Conservation (phyloP, 1,140 invertebrate species). For the Achroia grisella region DNA sequence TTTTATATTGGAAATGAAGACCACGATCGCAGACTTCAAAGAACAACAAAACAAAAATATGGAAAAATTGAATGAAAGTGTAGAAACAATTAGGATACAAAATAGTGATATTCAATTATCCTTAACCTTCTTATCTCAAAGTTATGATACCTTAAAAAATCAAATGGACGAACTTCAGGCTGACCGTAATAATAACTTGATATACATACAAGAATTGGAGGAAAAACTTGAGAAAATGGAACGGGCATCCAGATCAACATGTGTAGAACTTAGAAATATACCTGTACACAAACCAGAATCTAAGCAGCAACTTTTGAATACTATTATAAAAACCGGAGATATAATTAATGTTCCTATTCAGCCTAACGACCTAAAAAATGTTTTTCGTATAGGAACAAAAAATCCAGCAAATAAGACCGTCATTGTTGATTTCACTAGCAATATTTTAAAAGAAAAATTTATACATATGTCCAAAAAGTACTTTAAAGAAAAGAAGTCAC, state of each 20-base stretch:
- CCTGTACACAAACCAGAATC: conserved; percentile 7
- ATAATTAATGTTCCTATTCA: conserved; percentile 6
- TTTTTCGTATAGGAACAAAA: conserved; percentile 13
- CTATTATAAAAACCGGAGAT: conserved; percentile 2
- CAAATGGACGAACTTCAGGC: not conserved
- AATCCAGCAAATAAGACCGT: conserved; percentile 10
- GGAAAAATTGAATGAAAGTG: conserved; percentile 11
- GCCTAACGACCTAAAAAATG: conserved; percentile 8
- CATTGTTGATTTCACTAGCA: conserved; percentile 4
- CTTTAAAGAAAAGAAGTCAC: too few relatives aligned
- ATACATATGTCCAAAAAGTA: not conserved
- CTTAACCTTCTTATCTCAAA: not conserved
- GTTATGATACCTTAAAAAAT: not conserved
- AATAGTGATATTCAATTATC: conserved; percentile 4
- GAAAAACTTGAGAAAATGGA: conserved; percentile 12
- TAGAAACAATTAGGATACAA: conserved; percentile 13
- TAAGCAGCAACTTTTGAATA: conserved; percentile 8
- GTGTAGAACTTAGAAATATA: conserved; percentile 17
- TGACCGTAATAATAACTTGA: not conserved
- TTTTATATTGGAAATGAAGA: too few relatives aligned
- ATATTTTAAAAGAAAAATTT: not conserved
- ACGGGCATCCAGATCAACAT: conserved; percentile 9
- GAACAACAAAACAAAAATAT: not conserved
- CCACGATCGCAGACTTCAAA: not conserved
- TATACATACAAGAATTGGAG: conserved; percentile 9